Conservation (phyloP, 2,113 vertebrate species). For the Aythya baeri region DNA sequence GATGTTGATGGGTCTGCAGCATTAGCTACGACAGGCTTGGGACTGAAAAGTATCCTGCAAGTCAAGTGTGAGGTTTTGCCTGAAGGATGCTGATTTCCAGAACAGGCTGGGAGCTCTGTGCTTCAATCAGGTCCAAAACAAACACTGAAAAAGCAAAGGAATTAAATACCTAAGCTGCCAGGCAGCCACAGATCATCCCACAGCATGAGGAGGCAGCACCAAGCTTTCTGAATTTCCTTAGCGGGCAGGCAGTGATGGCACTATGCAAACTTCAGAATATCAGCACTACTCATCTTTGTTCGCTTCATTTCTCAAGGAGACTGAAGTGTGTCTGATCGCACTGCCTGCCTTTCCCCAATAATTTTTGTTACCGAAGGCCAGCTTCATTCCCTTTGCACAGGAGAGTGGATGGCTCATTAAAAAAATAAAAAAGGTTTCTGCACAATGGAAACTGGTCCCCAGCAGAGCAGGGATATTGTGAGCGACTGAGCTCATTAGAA, state of each 20-base stretch:
- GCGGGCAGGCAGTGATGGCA: background rate
- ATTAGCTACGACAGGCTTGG: rapidly evolving
- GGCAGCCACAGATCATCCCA: background rate
- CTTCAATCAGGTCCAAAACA: background rate
- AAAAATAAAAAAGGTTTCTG: background rate
- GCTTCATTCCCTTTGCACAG: background rate
- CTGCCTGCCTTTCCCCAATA: background rate
- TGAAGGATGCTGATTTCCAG: background rate
- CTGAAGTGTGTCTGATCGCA: background rate
- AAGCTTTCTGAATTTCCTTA: background rate
- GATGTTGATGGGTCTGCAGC: background rate
- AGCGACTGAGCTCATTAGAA: background rate
- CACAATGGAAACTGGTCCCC: background rate
- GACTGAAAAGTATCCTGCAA: background rate
- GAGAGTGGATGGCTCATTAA: background rate
- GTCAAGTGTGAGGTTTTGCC: background rate
- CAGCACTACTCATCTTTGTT: background rate
- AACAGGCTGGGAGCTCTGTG: background rate
- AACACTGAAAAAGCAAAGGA: background rate
- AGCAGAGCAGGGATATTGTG: background rate
- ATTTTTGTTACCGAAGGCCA: background rate
- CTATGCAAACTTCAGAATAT: background rate
- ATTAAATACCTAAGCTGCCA: background rate
- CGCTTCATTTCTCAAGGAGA: too few relatives aligned
- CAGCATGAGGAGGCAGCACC: background rate